phyloP scores from a whole-genome alignment of 2,113 vertebrate species.

The Mobula hypostoma region DNA sequence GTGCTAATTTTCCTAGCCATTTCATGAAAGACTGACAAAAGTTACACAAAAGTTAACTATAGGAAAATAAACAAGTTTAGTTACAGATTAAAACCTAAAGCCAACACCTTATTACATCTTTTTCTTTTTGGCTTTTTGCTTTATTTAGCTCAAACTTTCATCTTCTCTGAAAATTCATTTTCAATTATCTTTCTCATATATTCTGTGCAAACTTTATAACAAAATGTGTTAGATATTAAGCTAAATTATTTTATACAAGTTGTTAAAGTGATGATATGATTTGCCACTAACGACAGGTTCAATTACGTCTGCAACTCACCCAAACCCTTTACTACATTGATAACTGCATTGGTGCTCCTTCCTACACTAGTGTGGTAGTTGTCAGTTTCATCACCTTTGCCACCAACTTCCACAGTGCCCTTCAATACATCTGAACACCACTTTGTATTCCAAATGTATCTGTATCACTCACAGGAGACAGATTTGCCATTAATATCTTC shows the following conservation, averaged over 20 bases:
- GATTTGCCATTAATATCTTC: too few species aligned
- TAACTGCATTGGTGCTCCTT: too few species aligned
- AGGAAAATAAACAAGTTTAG: background rate
- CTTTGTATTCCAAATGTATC: too few species aligned
- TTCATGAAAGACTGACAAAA: background rate
- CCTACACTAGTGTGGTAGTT: too few species aligned
- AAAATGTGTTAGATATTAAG: background rate
- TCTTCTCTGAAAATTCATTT: background rate
- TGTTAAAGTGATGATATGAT: background rate
- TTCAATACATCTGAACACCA: too few species aligned
- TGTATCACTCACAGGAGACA: too few species aligned
- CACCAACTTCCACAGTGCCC: too few species aligned
- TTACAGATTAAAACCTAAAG: background rate
- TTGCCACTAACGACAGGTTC: background rate
- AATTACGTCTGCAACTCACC: background rate
- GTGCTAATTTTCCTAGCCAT: background rate
- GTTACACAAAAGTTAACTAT: background rate
- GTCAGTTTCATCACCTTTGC: too few species aligned
- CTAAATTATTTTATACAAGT: background rate
- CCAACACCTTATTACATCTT: background rate
- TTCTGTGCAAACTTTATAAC: background rate
- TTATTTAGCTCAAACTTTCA: background rate
- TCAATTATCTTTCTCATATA: background rate
- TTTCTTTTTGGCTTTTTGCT: background rate
- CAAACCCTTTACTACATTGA: too few species aligned